These are phyloP conservation scores for Caradrina kadenii DNA, from an alignment of 2,888 invertebrate genomes.

Conservation along the genomic window DNA sequence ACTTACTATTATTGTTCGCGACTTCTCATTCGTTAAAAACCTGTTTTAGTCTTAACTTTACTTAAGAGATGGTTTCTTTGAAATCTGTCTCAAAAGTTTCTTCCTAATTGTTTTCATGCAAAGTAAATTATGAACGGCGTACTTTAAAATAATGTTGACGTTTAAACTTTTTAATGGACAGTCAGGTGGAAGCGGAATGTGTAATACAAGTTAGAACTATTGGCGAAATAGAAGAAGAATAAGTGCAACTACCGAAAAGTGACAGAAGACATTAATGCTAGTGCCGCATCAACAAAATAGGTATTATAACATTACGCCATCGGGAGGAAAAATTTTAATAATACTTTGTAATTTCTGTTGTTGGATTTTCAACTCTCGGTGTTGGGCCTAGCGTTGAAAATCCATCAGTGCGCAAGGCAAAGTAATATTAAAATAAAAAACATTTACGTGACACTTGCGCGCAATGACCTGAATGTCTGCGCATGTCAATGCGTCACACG, in stretches of 20 bases:
- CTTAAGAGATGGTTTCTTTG: slow-evolving; percentile 39
- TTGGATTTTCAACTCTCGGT: no score
- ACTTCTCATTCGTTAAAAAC: slow-evolving; percentile 57
- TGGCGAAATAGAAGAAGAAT: no score
- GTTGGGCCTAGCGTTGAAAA: no score
- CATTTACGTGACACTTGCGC: background rate
- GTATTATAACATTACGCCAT: no score
- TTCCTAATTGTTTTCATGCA: slow-evolving; percentile 28
- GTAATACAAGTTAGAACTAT: background rate
- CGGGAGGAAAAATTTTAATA: no score
- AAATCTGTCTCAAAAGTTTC: slow-evolving; percentile 53
- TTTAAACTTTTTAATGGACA: slow-evolving; percentile 5
- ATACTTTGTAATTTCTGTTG: no score
- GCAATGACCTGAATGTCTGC: background rate
- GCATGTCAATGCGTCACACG: background rate
- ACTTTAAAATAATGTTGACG: slow-evolving; percentile 15
- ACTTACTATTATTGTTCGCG: slow-evolving; percentile 61
- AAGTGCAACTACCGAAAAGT: no score
- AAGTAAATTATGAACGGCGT: slow-evolving; percentile 27
- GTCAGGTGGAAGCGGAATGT: background rate
- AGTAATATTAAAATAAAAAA: no score
- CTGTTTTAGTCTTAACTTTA: slow-evolving; percentile 56
- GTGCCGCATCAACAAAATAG: no score
- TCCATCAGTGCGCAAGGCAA: no score
- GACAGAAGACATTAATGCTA: no score